These are phyloP conservation scores for Pseudorectes ferrugineus DNA, from an alignment of 2,113 vertebrate species.

Conservation along the genomic window DNA sequence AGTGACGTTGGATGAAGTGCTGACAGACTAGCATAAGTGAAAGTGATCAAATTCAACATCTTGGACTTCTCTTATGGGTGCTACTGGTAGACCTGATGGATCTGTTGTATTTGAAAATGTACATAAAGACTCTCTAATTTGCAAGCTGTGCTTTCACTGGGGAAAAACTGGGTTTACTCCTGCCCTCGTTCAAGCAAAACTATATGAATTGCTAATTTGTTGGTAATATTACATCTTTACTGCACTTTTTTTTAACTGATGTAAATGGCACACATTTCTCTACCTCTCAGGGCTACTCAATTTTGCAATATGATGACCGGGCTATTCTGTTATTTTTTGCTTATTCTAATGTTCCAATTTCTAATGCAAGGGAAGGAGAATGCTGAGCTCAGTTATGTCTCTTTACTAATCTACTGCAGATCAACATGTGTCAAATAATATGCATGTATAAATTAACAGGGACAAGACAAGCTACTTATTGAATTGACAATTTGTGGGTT, in stretches of 20 bases:
- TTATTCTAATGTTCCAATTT: background rate
- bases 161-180: background rate
- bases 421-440: background rate
- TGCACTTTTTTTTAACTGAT: background rate
- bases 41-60: background rate
- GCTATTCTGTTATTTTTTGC: background rate
- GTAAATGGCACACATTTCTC: background rate
- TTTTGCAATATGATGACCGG: accelerated
- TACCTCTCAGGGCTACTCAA: background rate
- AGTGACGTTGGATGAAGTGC: background rate
- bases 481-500: background rate
- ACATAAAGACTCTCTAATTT: background rate
- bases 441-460: background rate
- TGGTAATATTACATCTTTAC: background rate
- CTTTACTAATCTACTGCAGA: background rate
- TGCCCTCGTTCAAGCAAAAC: background rate
- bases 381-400: background rate
- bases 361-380: background rate
- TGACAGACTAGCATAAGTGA: background rate
- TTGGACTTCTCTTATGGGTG: background rate
- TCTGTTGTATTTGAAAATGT: background rate
- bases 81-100: background rate
- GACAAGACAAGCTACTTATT: background rate
- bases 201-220: background rate
- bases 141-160: background rate